Evolutionary conservation across 2,113 vertebrate species (phyloP), one percentile per base, ranked within the genome.

Genomic region (Trichomycterus rosablanca): DNA sequence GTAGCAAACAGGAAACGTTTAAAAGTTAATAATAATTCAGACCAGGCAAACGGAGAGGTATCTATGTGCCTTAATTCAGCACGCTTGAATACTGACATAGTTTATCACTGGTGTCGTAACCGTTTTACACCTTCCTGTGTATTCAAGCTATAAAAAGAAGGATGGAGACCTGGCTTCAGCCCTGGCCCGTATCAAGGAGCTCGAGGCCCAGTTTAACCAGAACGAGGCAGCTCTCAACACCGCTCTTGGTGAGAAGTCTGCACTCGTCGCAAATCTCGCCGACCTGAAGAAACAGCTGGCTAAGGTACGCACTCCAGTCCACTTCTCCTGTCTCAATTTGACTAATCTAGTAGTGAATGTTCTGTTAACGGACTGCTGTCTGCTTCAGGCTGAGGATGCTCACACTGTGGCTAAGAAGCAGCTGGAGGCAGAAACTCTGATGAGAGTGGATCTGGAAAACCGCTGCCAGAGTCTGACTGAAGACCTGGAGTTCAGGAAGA

Each of bases 371-470:
- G 23, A 45, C 11, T 9, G 12, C 3, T 28, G 48, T 61, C 2
- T 6, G 10, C 15, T 56, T 8, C 59, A 99, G 96, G 91, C 89
- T 1, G 93, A 97, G 78, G 94, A 97, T 30, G 81, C 88, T 8
- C 94, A 93, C 7, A 78, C 86, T 1, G 91, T 97, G 59, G 94
- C 91, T 6, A 97, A 95, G 68, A 89, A 93, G 53, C 96, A 99
- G 72, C 70, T 99, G 83, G 96, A 98, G 80, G 81, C 90, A 12
- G 96, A 99, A 74, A 97, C 96, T 0, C 84, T 99, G 32, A 89
- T 90, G 89, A 87, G 96, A 0, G 94, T 99, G 15, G 95, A 99
- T 80, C 62, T 94, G 79, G 95, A 97, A 77, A 99, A 99, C 73
- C 93, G 93, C 23, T 95, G 90, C 63, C 95, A 97, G 77, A 97